Base-by-base conservation (phyloP, 92 coral and sea anemone genomes). In the Isaurus tuberculatus region DNA sequence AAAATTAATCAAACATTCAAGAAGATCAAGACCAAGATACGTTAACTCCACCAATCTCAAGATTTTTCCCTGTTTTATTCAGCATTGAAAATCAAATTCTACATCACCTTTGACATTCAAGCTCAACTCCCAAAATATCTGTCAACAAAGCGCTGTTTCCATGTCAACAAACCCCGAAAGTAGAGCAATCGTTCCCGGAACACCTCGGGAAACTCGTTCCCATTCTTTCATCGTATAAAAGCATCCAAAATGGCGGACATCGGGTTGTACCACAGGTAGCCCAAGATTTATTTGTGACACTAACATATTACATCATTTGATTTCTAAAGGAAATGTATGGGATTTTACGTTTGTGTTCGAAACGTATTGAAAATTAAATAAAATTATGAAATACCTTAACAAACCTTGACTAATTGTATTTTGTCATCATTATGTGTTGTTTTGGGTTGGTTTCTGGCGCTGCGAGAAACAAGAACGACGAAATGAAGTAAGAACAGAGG, bases 1-100 rank as follows among this genome's bases (percentile, higher is more conserved):
- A 61, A 61, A 61, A 25, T 61, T 61, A 25, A 27, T 14, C 16
- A 15, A 61, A 61, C 67, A 61, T 61, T 61, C 32, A 61, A 61
- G 67, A 61, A 61, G 67, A 61, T 61, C 67, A 61, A 61, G 32
- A 61, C 26, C 67, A 61, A 61, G 67, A 61, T 25, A 27, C 67
- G 67, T 61, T 61, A 61, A 61, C 33, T 61, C 30, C 17, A 61
- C 32, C 67, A 61, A 25, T 61, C 67, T 61, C 2, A 25, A 27
- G 66, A 60, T 25, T 60, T 60, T 23, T 60, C 23, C 31, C 66
- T 60, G 66, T 60, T 60, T 27, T 58, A 58, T 20, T 58, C 27
- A 58, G 65, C 65, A 58, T 5, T n/a, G 65, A 58, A 58, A 58
- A 58, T 58, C 65, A 17, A 58, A 1, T 58, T 58, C 27, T 58